Evolutionary conservation across 2,888 invertebrate genomes (phyloP).

Genomic region (Smittia aterrima): DNA sequence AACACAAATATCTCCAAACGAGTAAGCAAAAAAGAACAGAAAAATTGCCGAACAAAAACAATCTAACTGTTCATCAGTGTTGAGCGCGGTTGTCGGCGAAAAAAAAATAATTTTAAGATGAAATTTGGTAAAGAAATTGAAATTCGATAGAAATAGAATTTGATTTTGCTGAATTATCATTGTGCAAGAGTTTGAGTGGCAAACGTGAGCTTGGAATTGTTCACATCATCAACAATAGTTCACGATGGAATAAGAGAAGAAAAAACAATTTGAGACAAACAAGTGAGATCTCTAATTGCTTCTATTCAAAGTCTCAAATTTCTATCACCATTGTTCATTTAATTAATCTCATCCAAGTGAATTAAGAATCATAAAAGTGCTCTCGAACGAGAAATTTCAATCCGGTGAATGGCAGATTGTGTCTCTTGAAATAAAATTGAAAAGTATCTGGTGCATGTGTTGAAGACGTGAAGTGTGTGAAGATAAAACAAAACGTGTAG

Average conservation of each 20-base stretch:
- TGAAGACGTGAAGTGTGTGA: neutral
- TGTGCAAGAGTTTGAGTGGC: too few species aligned
- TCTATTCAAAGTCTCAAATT: conserved; percentile 15
- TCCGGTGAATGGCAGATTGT: neutral
- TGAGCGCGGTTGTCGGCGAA: neutral
- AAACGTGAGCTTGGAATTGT: too few species aligned
- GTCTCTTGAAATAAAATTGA: neutral
- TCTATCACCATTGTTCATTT: neutral
- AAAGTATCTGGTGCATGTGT: neutral
- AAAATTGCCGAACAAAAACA: neutral
- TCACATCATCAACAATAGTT: too few species aligned
- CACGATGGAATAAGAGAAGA: too few species aligned
- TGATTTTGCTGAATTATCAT: too few species aligned
- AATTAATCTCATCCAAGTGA: neutral
- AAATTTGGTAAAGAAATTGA: neutral
- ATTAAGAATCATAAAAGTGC: neutral
- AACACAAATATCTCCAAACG: neutral
- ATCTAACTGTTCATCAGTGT: neutral
- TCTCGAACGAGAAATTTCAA: neutral
- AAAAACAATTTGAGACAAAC: neutral
- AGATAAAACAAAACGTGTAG: neutral
- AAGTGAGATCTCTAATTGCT: conserved; percentile 27
- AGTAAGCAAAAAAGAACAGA: neutral
- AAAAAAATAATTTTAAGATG: neutral
- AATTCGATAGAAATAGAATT: neutral